These are phyloP conservation scores for Apogon talboti DNA, from an alignment of 2,797 vertebrate genomes.

Conservation along the genomic window DNA sequence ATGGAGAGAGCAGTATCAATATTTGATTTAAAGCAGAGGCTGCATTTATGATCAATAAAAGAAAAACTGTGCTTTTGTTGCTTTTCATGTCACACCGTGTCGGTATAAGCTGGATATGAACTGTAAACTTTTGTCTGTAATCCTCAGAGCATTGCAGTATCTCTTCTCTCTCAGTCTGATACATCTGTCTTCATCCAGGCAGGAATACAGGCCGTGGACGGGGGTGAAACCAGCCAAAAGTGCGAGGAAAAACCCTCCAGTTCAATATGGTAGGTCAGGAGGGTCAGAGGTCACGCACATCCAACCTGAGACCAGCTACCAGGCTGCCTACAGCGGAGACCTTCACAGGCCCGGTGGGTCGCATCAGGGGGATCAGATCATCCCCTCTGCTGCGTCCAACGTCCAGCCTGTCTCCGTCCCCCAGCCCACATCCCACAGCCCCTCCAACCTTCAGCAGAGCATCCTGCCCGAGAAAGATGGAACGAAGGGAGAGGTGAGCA, in stretches of 20 bases:
- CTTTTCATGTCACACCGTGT: too few species aligned
- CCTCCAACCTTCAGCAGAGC: slow-evolving; percentile 56
- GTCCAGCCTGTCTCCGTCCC: slow-evolving; percentile 46
- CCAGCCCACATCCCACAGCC: slow-evolving; percentile 32
- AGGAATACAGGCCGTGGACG: slow-evolving; percentile 91
- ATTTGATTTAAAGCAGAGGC: too few species aligned
- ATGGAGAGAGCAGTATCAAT: too few species aligned
- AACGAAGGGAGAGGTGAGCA: slow-evolving; percentile 72
- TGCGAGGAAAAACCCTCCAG: slow-evolving; percentile 80
- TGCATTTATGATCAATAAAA: too few species aligned
- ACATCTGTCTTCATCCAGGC: slow-evolving; percentile 74
- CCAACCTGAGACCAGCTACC: slow-evolving; percentile 88
- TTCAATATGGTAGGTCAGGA: slow-evolving; percentile 78
- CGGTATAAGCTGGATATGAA: too few species aligned
- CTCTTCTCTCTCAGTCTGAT: slow-evolving; percentile 15
- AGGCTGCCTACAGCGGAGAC: slow-evolving; percentile 88
- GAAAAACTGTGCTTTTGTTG: too few species aligned
- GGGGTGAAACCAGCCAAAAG: slow-evolving; percentile 88
- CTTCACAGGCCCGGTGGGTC: slow-evolving; percentile 62
- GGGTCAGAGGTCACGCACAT: slow-evolving; percentile 73
- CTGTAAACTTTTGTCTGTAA: background rate
- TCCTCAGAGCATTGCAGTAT: background rate
- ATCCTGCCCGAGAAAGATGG: slow-evolving; percentile 51
- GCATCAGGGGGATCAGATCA: slow-evolving; percentile 54
- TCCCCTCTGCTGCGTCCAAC: slow-evolving; percentile 45